Percentiles rank a stretch among this genome's conserved stretches.
These are phyloP conservation scores for Taenioides sp. DNA, from an alignment of 2,797 vertebrate genomes.

Conservation along the genomic window DNA sequence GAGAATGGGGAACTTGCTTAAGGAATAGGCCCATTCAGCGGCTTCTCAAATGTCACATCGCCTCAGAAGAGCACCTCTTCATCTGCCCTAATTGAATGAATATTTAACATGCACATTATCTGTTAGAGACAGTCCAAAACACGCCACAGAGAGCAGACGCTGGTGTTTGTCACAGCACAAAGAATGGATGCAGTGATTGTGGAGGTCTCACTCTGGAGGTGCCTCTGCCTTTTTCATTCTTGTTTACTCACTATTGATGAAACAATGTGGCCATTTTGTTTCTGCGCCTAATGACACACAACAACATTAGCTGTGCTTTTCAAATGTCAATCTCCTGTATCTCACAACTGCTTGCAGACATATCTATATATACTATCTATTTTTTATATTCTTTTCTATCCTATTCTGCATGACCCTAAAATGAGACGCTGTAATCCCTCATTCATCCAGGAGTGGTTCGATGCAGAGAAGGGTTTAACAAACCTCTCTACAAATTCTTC, in stretches of 20 bases:
- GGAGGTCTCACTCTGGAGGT: slow-evolving; percentile 49
- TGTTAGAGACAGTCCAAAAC: slow-evolving; percentile 62
- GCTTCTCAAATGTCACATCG: slow-evolving; percentile 70
- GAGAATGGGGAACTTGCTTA: slow-evolving; percentile 28
- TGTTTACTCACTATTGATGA: slow-evolving; percentile 58
- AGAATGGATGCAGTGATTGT: slow-evolving; percentile 66
- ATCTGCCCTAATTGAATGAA: slow-evolving; percentile 71
- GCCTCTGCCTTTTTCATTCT: slow-evolving; percentile 53
- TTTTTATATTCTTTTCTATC: too few relatives aligned
- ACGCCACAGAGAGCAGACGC: slow-evolving; percentile 43
- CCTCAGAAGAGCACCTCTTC: slow-evolving; percentile 52
- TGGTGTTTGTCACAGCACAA: slow-evolving; percentile 57
- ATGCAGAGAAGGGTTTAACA: too few relatives aligned
- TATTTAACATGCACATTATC: slow-evolving; percentile 74
- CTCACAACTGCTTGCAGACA: slow-evolving; percentile 18
- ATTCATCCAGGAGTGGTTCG: too few relatives aligned
- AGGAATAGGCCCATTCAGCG: slow-evolving; percentile 60
- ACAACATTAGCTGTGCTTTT: slow-evolving; percentile 46
- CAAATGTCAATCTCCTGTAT: slow-evolving; percentile 51
- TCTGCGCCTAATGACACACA: slow-evolving; percentile 44
- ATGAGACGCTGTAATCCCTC: too few relatives aligned
- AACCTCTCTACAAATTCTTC: too few relatives aligned
- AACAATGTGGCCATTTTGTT: slow-evolving; percentile 46
- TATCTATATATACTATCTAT: slow-evolving; percentile 3
- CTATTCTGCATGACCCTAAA: too few relatives aligned